Conservation (phyloP, 92 coral and sea anemone species). For the Desmophyllum pertusum region DNA sequence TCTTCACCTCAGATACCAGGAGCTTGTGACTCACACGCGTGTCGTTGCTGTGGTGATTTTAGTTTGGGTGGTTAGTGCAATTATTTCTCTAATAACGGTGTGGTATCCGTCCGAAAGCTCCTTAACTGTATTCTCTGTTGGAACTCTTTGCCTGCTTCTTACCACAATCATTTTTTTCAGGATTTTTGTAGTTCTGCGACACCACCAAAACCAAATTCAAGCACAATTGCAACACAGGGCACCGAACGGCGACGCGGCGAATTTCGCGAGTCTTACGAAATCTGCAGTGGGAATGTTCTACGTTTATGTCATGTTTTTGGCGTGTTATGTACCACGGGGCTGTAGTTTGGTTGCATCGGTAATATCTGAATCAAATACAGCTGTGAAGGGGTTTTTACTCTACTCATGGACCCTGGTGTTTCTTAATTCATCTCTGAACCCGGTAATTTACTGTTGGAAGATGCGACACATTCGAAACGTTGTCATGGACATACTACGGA, state of each 20-base stretch:
- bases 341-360: neutral
- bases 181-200: slow-evolving; percentile 36
- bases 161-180: slow-evolving; percentile 10
- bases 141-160: neutral
- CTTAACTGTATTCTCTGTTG: neutral
- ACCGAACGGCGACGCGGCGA: neutral
- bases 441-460: slow-evolving; percentile 31
- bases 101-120: slow-evolving; percentile 30
- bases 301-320: slow-evolving; percentile 17
- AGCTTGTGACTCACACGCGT: slow-evolving; percentile 11
- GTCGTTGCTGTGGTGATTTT: neutral
- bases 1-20: slow-evolving; percentile 31
- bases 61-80: slow-evolving; percentile 11
- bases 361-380: neutral
- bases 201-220: slow-evolving; percentile 27
- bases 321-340: slow-evolving; percentile 32
- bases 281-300: slow-evolving; percentile 27
- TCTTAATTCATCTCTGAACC: slow-evolving; percentile 33
- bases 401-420: slow-evolving; percentile 30
- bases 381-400: slow-evolving; percentile 3
- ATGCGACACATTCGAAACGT: slow-evolving; percentile 22
- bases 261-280: neutral
- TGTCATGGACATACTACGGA: neutral
- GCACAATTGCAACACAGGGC: neutral
- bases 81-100: neutral